Evolutionary conservation across 2,888 invertebrate genomes (phyloP).

Genomic region (Thereva unica): DNA sequence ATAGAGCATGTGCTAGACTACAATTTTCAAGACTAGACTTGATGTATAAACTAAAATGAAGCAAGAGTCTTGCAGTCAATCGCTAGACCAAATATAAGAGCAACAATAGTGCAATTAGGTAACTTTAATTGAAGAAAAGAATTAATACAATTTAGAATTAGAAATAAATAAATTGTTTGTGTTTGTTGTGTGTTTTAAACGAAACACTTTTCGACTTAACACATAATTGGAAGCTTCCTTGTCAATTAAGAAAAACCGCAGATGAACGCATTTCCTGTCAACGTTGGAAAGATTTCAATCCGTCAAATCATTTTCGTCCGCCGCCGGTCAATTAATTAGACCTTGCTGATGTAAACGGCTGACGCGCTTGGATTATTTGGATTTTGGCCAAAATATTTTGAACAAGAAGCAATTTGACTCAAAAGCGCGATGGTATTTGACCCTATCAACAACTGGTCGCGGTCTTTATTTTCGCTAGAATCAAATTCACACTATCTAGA

Average conservation of each 20-base stretch:
- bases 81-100: too few relatives aligned
- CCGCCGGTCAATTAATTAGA: constrained; percentile 3
- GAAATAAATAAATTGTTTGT: too few relatives aligned
- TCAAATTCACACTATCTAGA: background rate
- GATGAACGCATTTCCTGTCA: constrained; percentile 5
- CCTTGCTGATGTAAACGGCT: background rate
- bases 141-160: too few relatives aligned
- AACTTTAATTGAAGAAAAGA: too few relatives aligned
- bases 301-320: constrained; percentile 1
- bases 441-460: background rate
- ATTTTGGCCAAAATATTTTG: background rate
- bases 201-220: too few relatives aligned
- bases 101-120: too few relatives aligned
- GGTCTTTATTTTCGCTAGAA: background rate
- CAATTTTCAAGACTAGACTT: too few relatives aligned
- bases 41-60: too few relatives aligned
- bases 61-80: too few relatives aligned
- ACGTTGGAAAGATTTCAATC: constrained; percentile 13
- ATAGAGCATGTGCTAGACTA: too few relatives aligned
- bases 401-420: background rate
- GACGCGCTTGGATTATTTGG: constrained; percentile 3
- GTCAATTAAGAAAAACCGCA: constrained; percentile 12
- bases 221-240: constrained; percentile 15
- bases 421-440: background rate
- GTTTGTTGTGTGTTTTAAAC: too few relatives aligned